Base-by-base conservation (phyloP, 2,888 invertebrate genomes). In the Leucophenga maculata region DNA sequence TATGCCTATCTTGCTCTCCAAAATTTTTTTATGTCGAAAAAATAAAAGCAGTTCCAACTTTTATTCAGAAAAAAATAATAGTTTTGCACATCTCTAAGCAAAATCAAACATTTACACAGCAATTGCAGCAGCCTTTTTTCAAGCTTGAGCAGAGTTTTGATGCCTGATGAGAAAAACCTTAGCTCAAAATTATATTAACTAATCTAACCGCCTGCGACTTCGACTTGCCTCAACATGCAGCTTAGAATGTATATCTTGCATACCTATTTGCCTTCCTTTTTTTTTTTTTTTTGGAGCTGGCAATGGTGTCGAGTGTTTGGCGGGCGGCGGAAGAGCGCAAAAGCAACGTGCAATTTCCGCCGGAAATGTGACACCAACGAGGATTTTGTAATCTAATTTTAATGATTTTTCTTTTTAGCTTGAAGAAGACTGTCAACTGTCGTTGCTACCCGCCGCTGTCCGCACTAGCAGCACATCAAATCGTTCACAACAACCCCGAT, bases 311-410 rank as follows among this genome's bases (percentile, higher is more conserved):
- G n/a, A 46, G 46, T 46, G 14, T 3, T 46, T 46, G 46, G 6
- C 20, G 60, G 46, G n/a, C 46, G 46, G 46, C 2, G n/a, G 46
- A 3, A n/a, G 46, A 13, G 46, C 1, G 16, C 6, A 1, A 50
- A 1, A 50, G 50, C 50, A 80, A 78, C 84, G 80, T 80, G 84
- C 80, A 80, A 80, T 80, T 80, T 80, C 80, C 80, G 80, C 68
- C 84, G 80, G 80, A 80, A 80, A 80, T 80, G 80, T 80, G 83
- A 80, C 84, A 82, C 78, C 78, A 74, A 72, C 79, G 73, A 72
- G 81, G 77, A 84, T 84, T 84, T 75, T 79, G 83, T 80, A 80
- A 80, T 80, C 78, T 78, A 84, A 80, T 80, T 80, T 80, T 80
- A 84, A 80, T 84, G 83, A 80, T 80, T 80, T 80, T 75, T 69